phyloP scores from a whole-genome alignment of 2,797 vertebrate species.

The Macropodus opercularis region DNA sequence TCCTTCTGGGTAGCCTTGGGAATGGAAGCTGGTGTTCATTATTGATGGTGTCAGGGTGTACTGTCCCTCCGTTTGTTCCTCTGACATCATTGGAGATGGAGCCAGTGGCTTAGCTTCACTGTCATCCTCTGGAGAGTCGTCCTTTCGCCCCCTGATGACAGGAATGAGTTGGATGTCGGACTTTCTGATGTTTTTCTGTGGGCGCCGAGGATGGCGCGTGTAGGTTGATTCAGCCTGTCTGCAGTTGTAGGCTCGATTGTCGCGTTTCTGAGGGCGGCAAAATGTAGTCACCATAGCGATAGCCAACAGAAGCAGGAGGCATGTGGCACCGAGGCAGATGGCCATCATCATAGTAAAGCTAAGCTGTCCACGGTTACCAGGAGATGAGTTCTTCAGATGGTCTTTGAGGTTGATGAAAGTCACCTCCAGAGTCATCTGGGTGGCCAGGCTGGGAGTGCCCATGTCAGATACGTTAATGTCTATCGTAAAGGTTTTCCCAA shows the following conservation, averaged over 20 bases:
- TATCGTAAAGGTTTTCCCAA: conserved; percentile 83
- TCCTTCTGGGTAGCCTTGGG: conserved; percentile 75
- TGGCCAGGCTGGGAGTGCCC: conserved; percentile 81
- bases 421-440: conserved; percentile 78
- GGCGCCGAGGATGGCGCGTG: conserved; percentile 88
- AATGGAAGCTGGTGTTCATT: conserved; percentile 79
- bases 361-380: conserved; percentile 70
- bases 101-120: conserved; percentile 71
- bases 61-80: conserved; percentile 54
- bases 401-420: conserved; percentile 86
- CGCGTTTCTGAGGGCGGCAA: conserved; percentile 87
- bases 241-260: conserved; percentile 92
- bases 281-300: conserved; percentile 86
- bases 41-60: conserved; percentile 64
- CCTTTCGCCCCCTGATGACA: conserved; percentile 82
- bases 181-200: conserved; percentile 92
- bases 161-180: conserved; percentile 92
- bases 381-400: conserved; percentile 85
- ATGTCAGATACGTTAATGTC: conserved; percentile 83
- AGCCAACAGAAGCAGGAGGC: conserved; percentile 82
- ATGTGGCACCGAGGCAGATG: conserved; percentile 84
- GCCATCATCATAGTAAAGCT: conserved; percentile 83
- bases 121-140: conserved; percentile 66
- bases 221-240: conserved; percentile 91
- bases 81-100: conserved; percentile 51